These are phyloP conservation scores for Aphaenogaster floridana DNA, from an alignment of 1,140 invertebrate species.

Conservation along the genomic window DNA sequence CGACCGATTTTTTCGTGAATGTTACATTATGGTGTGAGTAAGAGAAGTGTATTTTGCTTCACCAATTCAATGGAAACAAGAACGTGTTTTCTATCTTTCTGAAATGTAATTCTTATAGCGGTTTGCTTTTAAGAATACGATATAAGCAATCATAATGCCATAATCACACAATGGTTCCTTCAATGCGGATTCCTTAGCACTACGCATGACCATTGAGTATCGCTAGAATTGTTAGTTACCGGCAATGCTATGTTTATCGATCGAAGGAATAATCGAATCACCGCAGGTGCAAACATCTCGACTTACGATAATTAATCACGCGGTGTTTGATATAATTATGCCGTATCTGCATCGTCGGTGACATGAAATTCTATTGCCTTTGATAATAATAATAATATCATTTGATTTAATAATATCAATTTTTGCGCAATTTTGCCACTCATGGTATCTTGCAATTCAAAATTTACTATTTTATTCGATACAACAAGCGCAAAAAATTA, in stretches of 20 bases:
- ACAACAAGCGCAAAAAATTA: not conserved
- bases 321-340: constrained; percentile 71
- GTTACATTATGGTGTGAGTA: constrained; percentile 15
- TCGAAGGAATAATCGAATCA: constrained; percentile 74
- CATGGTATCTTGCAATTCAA: not conserved
- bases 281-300: constrained; percentile 71
- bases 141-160: not conserved
- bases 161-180: not conserved
- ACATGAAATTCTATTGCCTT: constrained; percentile 38
- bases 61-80: constrained; percentile 24
- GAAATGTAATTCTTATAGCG: not conserved
- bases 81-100: not conserved
- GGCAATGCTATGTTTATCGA: constrained; percentile 68
- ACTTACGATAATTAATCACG: constrained; percentile 73
- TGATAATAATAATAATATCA: not conserved
- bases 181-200: not conserved
- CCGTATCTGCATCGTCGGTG: constrained; percentile 21
- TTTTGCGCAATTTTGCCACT: not conserved
- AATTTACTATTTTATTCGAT: not conserved
- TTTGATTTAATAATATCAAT: not conserved
- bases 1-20: constrained; percentile 40
- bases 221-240: constrained; percentile 41
- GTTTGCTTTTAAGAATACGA: not conserved
- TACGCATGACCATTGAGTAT: constrained; percentile 14
- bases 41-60: not conserved